Evolutionary conservation across 2,888 invertebrate genomes (phyloP).

Genomic region (Schizotus pectinicornis): DNA sequence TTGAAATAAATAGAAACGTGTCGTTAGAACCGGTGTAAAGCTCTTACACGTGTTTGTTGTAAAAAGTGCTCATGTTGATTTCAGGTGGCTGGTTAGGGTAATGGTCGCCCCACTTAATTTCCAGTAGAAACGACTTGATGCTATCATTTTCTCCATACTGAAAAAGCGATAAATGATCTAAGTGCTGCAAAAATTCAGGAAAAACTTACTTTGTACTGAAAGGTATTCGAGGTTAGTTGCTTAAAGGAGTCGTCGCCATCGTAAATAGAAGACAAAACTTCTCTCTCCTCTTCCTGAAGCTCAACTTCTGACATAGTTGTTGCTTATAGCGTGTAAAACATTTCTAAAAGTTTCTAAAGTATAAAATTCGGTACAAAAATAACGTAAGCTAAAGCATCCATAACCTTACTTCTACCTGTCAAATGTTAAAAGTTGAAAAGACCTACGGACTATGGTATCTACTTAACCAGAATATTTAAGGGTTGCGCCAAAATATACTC

Average conservation of each 20-base stretch:
- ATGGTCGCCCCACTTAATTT: slow-evolving; percentile 83
- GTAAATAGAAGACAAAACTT: slow-evolving; percentile 91
- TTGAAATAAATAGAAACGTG: not conserved
- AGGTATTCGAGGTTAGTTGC: slow-evolving; percentile 76
- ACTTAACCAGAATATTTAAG: no score
- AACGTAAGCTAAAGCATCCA: not conserved
- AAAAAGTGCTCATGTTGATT: slow-evolving; percentile 89
- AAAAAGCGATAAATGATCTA: slow-evolving; percentile 35
- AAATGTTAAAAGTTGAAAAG: no score
- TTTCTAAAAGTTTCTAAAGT: not conserved
- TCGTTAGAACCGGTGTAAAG: not conserved
- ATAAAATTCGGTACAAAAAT: not conserved
- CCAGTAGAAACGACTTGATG: slow-evolving; percentile 82
- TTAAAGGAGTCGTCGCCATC: slow-evolving; percentile 91
- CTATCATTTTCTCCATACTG: slow-evolving; percentile 84
- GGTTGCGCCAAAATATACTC: no score
- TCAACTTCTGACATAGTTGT: slow-evolving; percentile 65
- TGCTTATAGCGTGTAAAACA: not conserved
- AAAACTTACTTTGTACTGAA: slow-evolving; percentile 85
- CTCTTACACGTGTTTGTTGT: slow-evolving; percentile 89
- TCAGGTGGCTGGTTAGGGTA: slow-evolving; percentile 86
- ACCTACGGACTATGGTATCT: no score
- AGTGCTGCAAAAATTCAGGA: not conserved
- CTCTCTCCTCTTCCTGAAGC: slow-evolving; percentile 85
- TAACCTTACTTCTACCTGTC: slow-evolving; percentile 1